These are phyloP conservation scores for Germaria angustata DNA, from an alignment of 2,888 invertebrate species.

Conservation along the genomic window DNA sequence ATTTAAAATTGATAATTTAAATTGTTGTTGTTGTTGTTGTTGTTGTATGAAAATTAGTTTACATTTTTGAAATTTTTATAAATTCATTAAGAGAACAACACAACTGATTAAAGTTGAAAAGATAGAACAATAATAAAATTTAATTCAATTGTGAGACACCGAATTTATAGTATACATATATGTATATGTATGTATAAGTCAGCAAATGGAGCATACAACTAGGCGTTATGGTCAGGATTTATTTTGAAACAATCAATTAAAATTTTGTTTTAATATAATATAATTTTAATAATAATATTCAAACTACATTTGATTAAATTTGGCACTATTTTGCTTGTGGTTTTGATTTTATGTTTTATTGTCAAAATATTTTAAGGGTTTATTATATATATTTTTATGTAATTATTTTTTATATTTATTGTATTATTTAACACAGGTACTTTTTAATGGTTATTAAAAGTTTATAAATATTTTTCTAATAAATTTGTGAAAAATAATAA, in stretches of 20 bases:
- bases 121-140: conserved; percentile 24
- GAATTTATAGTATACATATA: too few species aligned
- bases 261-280: too few species aligned
- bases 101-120: conserved; percentile 6
- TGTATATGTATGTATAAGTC: neutral
- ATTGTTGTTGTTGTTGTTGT: neutral
- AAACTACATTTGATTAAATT: conserved; percentile 2
- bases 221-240: neutral
- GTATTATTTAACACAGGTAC: too few species aligned
- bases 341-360: neutral
- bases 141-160: conserved; percentile 8
- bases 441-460: too few species aligned
- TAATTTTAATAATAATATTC: too few species aligned
- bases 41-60: too few species aligned
- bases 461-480: too few species aligned
- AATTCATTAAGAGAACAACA: conserved; percentile 10
- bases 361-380: too few species aligned
- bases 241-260: too few species aligned
- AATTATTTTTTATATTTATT: neutral
- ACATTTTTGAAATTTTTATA: neutral
- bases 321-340: neutral
- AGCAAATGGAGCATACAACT: neutral
- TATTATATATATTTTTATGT: neutral
- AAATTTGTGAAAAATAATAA: too few species aligned
- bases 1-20: conserved; percentile 11